phyloP scores from a whole-genome alignment of 2,113 vertebrate genomes.

The Hypomesus transpacificus region DNA sequence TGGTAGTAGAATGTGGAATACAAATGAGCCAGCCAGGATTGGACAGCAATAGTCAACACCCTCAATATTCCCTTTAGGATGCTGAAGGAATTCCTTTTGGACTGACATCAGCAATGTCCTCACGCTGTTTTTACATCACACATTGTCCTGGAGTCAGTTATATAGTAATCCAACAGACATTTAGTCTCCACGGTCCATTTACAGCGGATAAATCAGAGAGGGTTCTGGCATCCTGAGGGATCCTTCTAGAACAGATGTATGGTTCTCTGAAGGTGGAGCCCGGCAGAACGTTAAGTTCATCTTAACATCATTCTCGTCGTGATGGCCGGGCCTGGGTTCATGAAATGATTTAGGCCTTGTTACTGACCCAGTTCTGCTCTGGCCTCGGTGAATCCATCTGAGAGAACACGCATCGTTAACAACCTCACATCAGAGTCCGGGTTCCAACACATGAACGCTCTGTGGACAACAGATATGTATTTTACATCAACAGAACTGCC shows the following conservation, averaged over 20 bases:
- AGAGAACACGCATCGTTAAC: constrained; percentile 35
- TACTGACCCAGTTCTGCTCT: constrained; percentile 43
- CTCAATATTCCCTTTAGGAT: too few species aligned
- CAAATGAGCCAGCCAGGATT: too few species aligned
- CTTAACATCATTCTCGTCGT: not conserved
- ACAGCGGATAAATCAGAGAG: constrained; percentile 9
- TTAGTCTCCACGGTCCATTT: not conserved
- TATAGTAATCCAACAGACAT: not conserved
- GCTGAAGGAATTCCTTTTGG: too few species aligned
- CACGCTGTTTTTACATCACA: not conserved
- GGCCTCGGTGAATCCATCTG: constrained; percentile 32
- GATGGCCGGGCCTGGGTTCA: too few species aligned
- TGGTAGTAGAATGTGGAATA: too few species aligned
- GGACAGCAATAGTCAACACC: too few species aligned
- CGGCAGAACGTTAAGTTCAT: not conserved
- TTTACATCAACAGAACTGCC: constrained; percentile 49
- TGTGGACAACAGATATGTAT: constrained; percentile 50
- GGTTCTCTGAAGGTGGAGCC: constrained; percentile 5
- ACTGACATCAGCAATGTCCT: constrained; percentile 5
- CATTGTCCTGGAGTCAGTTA: not conserved
- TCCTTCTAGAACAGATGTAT: constrained; percentile 9
- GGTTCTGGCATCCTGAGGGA: not conserved
- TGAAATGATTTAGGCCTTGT: not conserved
- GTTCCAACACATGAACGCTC: constrained; percentile 50
- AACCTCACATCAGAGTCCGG: constrained; percentile 22